Evolutionary conservation across 2,113 vertebrate genomes (phyloP).

Genomic region (Pungitius pungitius): DNA sequence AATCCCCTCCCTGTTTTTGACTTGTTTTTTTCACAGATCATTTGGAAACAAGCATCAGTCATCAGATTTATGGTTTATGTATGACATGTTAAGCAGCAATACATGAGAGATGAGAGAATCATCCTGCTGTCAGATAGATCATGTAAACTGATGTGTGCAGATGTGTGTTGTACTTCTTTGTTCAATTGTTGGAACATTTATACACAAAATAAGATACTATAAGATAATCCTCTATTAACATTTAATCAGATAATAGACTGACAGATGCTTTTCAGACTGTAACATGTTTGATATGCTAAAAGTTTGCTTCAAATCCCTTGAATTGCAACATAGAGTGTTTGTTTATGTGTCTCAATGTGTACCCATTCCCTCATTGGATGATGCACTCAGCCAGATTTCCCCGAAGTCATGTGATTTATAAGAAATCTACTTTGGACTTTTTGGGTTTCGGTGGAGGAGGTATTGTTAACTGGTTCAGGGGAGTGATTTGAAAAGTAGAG

Average conservation of each 20-base stretch:
- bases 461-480: background rate
- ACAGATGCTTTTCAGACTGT: background rate
- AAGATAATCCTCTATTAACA: too few species aligned
- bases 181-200: background rate
- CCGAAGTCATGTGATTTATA: conserved; percentile 74
- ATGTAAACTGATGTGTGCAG: background rate
- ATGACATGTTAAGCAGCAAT: background rate
- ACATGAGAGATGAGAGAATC: background rate
- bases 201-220: background rate
- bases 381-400: conserved; percentile 45
- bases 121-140: background rate
- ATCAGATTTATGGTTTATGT: background rate
- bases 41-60: background rate
- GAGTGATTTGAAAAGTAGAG: conserved; percentile 11
- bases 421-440: conserved; percentile 51
- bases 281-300: background rate
- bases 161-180: background rate
- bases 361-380: conserved; percentile 37
- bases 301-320: conserved; percentile 1
- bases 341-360: conserved; percentile 60
- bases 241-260: background rate
- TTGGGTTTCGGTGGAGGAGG: too few species aligned
- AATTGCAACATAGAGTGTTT: conserved; percentile 20
- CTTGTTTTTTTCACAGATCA: background rate
- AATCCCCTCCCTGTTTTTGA: conserved; percentile 21